Evolutionary conservation across 2,888 invertebrate species (phyloP).

Genomic region (Cosmopolites sordidus): DNA sequence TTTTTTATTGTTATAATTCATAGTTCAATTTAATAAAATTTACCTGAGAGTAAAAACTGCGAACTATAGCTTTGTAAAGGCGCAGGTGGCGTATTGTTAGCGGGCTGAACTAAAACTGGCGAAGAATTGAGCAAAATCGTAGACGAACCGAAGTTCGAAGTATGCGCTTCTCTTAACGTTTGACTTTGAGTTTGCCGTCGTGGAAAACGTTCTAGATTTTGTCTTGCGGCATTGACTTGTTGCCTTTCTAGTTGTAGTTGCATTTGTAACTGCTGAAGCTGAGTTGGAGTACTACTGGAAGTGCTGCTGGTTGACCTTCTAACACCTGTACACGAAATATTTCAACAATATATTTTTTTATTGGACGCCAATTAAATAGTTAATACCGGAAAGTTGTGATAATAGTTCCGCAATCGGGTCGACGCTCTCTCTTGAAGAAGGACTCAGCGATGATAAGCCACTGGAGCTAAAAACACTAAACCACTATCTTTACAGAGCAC

Average conservation of each 20-base stretch:
- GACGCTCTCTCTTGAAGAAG: slow-evolving; percentile 87
- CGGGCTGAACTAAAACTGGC: slow-evolving; percentile 41
- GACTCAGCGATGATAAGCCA: slow-evolving; percentile 76
- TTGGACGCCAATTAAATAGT: background rate
- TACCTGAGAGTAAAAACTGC: slow-evolving; percentile 43
- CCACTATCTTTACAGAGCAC: slow-evolving; percentile 31
- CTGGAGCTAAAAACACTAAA: slow-evolving; percentile 64
- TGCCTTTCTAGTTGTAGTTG: slow-evolving; percentile 88
- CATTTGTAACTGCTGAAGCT: slow-evolving; percentile 92
- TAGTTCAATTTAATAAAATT: no score
- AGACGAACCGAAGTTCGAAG: slow-evolving; percentile 37
- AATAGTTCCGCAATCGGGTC: slow-evolving; percentile 95
- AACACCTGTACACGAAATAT: slow-evolving; percentile 53
- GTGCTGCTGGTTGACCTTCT: slow-evolving; percentile 62
- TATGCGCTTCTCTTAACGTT: slow-evolving; percentile 36
- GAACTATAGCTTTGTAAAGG: slow-evolving; percentile 39
- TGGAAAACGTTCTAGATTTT: slow-evolving; percentile 85
- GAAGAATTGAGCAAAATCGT: slow-evolving; percentile 45
- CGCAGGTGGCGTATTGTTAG: slow-evolving; percentile 39
- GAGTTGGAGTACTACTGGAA: slow-evolving; percentile 63
- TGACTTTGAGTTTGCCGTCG: slow-evolving; percentile 68
- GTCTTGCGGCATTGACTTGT: slow-evolving; percentile 80
- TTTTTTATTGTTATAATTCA: no score
- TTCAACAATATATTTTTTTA: background rate
- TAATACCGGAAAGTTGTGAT: slow-evolving; percentile 77